phyloP scores from a whole-genome alignment of 2,888 invertebrate genomes.

The Hirudinaria manillensis region DNA sequence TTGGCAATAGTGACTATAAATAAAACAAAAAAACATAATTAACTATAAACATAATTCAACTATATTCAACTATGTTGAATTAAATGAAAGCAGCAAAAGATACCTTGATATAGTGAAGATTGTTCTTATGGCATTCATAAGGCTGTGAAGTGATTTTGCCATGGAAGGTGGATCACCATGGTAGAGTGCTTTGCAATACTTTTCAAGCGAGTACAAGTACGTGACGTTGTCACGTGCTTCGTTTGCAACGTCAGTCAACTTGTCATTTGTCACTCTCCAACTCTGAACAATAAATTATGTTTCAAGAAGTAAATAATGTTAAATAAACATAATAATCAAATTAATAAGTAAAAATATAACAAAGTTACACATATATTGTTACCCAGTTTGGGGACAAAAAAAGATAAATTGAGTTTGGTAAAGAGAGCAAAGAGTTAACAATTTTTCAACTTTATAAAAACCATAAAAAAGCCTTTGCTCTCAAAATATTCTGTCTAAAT shows the following conservation, averaged over 20 bases:
- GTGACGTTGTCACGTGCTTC: constrained; percentile 53
- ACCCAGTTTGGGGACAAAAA: not conserved
- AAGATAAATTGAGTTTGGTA: too few species aligned
- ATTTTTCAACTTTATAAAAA: too few species aligned
- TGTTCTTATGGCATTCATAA: constrained; percentile 52
- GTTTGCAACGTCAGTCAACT: constrained; percentile 52
- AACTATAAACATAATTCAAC: too few species aligned
- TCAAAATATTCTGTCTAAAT: not conserved
- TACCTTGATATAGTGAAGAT: constrained; percentile 48
- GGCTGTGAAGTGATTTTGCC: constrained; percentile 47
- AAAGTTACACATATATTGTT: constrained; percentile 2
- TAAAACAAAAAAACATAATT: too few species aligned
- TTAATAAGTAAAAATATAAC: not conserved
- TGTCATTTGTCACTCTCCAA: constrained; percentile 49
- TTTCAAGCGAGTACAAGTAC: constrained; percentile 51
- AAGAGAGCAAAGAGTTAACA: too few species aligned
- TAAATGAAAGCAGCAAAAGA: constrained; percentile 43
- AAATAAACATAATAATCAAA: not conserved
- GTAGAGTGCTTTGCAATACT: constrained; percentile 53
- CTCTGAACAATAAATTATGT: constrained; percentile 37
- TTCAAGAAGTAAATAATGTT: not conserved
- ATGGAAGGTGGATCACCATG: constrained; percentile 50
- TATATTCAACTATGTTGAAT: too few species aligned
- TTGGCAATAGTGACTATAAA: too few species aligned
- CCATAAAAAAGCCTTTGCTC: not conserved